A percentile compares a stretch with the other conserved stretches of the same genome.
Conservation (phyloP, 2,888 invertebrate genomes). For the Lycaena phlaeas region DNA sequence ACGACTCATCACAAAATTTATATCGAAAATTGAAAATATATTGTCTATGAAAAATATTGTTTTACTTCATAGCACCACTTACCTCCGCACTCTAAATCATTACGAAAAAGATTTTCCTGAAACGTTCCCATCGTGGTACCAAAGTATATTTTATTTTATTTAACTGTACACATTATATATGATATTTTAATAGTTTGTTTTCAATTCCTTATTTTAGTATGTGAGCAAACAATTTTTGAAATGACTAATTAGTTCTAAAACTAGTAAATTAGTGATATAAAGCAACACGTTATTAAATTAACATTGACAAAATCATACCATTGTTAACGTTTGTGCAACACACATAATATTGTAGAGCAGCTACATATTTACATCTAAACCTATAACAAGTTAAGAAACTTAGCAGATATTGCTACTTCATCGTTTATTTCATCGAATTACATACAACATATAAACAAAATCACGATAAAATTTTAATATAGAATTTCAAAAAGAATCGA, state of each 20-base stretch:
- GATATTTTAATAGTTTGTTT: slow-evolving; percentile 16
- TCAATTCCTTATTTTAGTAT: slow-evolving; percentile 22
- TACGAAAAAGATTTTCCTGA: slow-evolving; percentile 15
- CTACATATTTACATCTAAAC: slow-evolving; percentile 2
- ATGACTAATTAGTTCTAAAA: not conserved
- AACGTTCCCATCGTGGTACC: slow-evolving; percentile 4
- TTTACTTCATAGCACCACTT: slow-evolving; percentile 62
- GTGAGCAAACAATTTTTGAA: slow-evolving; percentile 20
- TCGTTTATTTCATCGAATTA: not conserved
- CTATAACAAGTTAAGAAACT: not conserved
- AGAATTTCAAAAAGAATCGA: not conserved
- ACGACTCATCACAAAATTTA: slow-evolving; percentile 48
- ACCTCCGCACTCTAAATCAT: slow-evolving; percentile 19
- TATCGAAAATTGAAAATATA: slow-evolving; percentile 57
- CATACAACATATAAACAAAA: not conserved
- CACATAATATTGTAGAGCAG: not conserved
- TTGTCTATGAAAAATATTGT: slow-evolving; percentile 63
- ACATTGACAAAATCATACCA: not conserved
- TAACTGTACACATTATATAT: slow-evolving; percentile 18
- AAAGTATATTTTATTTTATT: slow-evolving; percentile 18
- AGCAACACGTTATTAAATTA: not conserved
- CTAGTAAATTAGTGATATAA: not conserved
- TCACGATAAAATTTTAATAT: not conserved
- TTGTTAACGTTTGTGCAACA: not conserved
- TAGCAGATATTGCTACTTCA: not conserved